Conservation (phyloP, 2,797 vertebrate genomes). For the Menidia menidia region DNA sequence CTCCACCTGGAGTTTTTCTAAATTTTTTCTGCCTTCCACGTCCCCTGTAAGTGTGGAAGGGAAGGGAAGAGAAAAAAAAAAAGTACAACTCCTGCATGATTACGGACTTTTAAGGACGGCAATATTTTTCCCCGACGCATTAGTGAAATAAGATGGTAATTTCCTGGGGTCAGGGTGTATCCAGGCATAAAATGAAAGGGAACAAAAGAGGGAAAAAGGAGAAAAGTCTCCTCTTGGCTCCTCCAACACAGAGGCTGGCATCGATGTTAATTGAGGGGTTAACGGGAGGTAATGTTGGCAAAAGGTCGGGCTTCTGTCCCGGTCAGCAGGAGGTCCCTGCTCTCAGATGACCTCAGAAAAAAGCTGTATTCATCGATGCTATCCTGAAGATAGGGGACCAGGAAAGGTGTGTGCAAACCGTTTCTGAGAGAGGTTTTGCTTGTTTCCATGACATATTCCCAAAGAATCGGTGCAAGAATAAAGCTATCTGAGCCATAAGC, state of each 20-base stretch:
- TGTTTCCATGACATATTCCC: no score
- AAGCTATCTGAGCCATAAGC: no score
- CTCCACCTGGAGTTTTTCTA: constrained; percentile 80
- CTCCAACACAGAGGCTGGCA: constrained; percentile 59
- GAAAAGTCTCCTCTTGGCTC: constrained; percentile 33
- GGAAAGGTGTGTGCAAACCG: constrained; percentile 5
- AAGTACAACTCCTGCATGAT: constrained; percentile 71
- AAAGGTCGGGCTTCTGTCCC: constrained; percentile 76
- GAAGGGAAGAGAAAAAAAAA: constrained; percentile 41
- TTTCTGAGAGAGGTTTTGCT: background rate
- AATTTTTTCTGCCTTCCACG: constrained; percentile 49
- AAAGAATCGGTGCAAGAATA: no score
- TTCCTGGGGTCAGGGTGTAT: constrained; percentile 72
- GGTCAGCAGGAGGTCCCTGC: constrained; percentile 66
- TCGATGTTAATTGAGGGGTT: constrained; percentile 82
- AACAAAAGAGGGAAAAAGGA: constrained; percentile 54
- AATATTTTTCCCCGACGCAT: constrained; percentile 74
- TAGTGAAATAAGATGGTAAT: constrained; percentile 84
- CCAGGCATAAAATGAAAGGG: constrained; percentile 80
- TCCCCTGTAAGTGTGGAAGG: constrained; percentile 31
- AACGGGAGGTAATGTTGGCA: constrained; percentile 75
- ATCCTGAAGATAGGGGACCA: constrained; percentile 26
- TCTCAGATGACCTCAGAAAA: constrained; percentile 54
- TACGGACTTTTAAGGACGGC: constrained; percentile 65
- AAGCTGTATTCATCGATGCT: constrained; percentile 51